phyloP scores from a whole-genome alignment of 2,797 vertebrate species.

The Hozukius guyotensis region DNA sequence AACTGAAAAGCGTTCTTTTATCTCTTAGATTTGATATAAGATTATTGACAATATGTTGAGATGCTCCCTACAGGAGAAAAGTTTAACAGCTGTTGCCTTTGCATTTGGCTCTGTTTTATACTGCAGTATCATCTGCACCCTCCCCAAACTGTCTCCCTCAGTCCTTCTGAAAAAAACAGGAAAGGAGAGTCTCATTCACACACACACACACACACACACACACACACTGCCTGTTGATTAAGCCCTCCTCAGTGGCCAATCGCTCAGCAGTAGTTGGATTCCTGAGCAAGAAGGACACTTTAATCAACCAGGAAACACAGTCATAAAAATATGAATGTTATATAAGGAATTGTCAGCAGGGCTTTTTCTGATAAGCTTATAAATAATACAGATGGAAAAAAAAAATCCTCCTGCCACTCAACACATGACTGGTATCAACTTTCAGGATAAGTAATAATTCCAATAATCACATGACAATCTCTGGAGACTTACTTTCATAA shows the following conservation, averaged over 20 bases:
- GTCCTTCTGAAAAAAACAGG: neutral
- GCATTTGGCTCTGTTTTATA: conserved; percentile 20
- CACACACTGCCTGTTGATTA: conserved; percentile 39
- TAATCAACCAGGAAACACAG: conserved; percentile 54
- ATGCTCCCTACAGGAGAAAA: neutral
- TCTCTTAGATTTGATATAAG: neutral
- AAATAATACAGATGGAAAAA: conserved; percentile 57
- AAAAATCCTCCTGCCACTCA: conserved; percentile 20
- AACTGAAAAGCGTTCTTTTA: neutral
- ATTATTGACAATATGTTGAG: neutral
- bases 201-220: neutral
- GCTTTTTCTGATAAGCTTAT: conserved; percentile 35
- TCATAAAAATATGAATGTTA: conserved; percentile 58
- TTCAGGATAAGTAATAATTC: neutral
- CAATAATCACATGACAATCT: neutral
- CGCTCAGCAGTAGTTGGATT: conserved; percentile 48
- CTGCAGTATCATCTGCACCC: conserved; percentile 51
- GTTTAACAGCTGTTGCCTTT: conserved; percentile 8
- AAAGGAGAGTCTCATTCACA: conserved; percentile 15
- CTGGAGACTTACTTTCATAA: neutral
- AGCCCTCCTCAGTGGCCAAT: conserved; percentile 48
- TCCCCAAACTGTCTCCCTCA: conserved; percentile 17
- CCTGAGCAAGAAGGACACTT: conserved; percentile 43
- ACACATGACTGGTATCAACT: neutral
- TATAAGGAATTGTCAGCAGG: conserved; percentile 38